Evolutionary conservation across 2,113 vertebrate species (phyloP).

Genomic region (Psilopsiagon aurifrons): DNA sequence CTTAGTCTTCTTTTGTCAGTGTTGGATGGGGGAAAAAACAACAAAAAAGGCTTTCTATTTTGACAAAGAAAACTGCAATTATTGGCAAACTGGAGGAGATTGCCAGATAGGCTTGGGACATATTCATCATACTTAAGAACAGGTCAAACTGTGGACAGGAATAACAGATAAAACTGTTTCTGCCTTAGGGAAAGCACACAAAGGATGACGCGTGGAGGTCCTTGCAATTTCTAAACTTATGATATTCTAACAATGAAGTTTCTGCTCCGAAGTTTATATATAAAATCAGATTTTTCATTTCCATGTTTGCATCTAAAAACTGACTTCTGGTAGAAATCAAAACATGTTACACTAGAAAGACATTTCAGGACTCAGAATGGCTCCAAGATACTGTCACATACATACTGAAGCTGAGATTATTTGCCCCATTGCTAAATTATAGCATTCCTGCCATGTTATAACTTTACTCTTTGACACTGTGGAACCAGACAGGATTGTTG

Average conservation of each 20-base stretch:
- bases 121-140: slow-evolving; percentile 26
- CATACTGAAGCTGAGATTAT: not conserved
- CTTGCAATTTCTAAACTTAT: not conserved
- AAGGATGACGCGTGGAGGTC: not conserved
- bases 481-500: not conserved
- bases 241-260: not conserved
- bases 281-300: not conserved
- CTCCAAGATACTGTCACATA: not conserved
- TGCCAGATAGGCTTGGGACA: not conserved
- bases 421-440: not conserved
- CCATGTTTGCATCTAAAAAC: not conserved
- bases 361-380: not conserved
- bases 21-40: not conserved
- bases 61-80: not conserved
- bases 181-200: slow-evolving; percentile 6
- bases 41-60: not conserved
- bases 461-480: not conserved
- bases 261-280: not conserved
- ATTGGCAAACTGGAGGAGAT: not conserved
- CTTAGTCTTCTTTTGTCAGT: not conserved
- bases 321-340: not conserved
- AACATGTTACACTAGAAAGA: not conserved
- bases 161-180: not conserved
- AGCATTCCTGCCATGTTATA: not conserved
- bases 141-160: not conserved